phyloP scores from a whole-genome alignment of 1,140 invertebrate species.

The Pogonus chalceus region DNA sequence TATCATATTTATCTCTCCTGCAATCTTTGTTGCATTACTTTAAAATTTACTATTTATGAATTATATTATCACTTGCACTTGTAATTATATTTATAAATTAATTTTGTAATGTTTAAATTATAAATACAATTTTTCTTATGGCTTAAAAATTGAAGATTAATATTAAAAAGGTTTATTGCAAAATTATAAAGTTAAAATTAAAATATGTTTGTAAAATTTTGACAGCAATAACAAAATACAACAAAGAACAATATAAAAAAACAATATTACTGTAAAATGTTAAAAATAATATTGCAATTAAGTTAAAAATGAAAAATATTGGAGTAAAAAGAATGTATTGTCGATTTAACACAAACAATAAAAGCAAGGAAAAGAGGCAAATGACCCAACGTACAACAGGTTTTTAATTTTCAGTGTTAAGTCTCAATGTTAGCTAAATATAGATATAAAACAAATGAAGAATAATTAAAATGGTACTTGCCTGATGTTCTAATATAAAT shows the following conservation, averaged over 20 bases:
- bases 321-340: neutral
- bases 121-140: too few relatives aligned
- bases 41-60: too few relatives aligned
- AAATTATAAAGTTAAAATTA: too few relatives aligned
- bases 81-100: too few relatives aligned
- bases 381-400: constrained; percentile 1
- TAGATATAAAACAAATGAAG: neutral
- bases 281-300: neutral
- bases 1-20: too few relatives aligned
- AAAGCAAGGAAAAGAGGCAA: too few relatives aligned
- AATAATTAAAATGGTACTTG: neutral
- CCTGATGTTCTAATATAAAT: neutral
- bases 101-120: too few relatives aligned
- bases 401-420: neutral
- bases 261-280: neutral
- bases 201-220: neutral
- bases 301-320: neutral
- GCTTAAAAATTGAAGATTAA: too few relatives aligned
- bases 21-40: too few relatives aligned
- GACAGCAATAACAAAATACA: neutral
- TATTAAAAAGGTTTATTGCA: too few relatives aligned
- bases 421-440: neutral
- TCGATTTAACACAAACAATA: neutral
- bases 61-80: too few relatives aligned
- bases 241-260: neutral